These are phyloP conservation scores for Pseudomugil gertrudae DNA, from an alignment of 2,797 vertebrate genomes.

Conservation along the genomic window DNA sequence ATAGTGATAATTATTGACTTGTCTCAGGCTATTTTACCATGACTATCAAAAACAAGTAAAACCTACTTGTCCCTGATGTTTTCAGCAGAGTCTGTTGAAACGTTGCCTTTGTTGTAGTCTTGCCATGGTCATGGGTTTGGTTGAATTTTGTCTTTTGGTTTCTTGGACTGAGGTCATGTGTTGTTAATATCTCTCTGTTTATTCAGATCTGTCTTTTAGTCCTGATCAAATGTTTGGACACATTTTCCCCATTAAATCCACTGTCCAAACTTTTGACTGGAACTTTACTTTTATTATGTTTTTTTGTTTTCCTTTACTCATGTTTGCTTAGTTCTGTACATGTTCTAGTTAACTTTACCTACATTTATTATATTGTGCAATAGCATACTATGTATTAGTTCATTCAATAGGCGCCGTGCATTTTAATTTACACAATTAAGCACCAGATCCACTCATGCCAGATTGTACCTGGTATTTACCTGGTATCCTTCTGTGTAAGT, in stretches of 20 bases:
- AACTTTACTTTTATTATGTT: background rate
- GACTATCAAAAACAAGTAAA: background rate
- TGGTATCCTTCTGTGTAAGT: too few species aligned
- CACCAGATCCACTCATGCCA: too few species aligned
- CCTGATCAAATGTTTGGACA: too few species aligned
- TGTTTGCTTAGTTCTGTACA: background rate
- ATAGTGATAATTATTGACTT: slow-evolving; percentile 22
- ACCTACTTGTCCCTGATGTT: background rate
- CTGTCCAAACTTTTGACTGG: too few species aligned
- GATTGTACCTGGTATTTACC: too few species aligned
- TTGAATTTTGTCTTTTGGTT: background rate
- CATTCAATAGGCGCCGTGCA: too few species aligned
- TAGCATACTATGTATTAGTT: too few species aligned
- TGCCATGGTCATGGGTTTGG: background rate
- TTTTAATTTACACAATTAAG: too few species aligned
- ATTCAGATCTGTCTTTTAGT: background rate
- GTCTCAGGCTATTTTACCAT: background rate
- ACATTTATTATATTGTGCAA: too few species aligned
- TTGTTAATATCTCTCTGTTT: background rate
- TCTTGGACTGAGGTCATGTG: background rate
- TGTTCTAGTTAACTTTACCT: too few species aligned
- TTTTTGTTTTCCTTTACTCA: background rate
- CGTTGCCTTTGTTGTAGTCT: slow-evolving; percentile 7
- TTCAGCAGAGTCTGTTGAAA: slow-evolving; percentile 7
- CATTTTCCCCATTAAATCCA: too few species aligned